These are phyloP conservation scores for Parazoanthus darwini DNA, from an alignment of 92 coral and sea anemone genomes.

Conservation along the genomic window DNA sequence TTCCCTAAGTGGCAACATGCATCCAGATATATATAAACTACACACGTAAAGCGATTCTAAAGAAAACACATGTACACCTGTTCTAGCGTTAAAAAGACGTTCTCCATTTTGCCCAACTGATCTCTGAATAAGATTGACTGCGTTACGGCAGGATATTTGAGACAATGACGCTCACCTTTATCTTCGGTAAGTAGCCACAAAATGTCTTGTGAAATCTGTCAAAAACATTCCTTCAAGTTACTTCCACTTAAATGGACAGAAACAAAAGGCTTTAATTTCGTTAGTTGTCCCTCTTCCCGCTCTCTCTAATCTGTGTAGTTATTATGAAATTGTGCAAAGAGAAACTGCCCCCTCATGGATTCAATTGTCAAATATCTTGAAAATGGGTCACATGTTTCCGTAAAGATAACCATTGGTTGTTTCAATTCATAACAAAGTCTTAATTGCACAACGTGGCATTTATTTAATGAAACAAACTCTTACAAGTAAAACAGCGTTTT, in stretches of 20 bases:
- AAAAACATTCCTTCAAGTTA: not conserved
- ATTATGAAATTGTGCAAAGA: too few relatives aligned
- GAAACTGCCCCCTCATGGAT: not conserved
- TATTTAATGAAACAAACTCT: too few relatives aligned
- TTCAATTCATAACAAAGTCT: too few relatives aligned
- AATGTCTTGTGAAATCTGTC: slow-evolving; percentile 30
- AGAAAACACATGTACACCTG: not conserved
- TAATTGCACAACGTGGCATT: too few relatives aligned
- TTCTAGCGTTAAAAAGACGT: not conserved
- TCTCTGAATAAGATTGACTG: not conserved
- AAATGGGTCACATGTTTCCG: too few relatives aligned
- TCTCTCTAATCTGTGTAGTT: not conserved
- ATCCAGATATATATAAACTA: not conserved
- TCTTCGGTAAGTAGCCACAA: slow-evolving; percentile 17
- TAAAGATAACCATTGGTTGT: too few relatives aligned
- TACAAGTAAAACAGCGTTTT: too few relatives aligned
- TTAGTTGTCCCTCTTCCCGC: not conserved
- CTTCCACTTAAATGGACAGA: not conserved
- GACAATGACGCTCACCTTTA: not conserved
- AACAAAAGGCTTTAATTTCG: not conserved
- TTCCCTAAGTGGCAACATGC: not conserved
- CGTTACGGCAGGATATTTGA: too few relatives aligned
- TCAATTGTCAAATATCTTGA: too few relatives aligned
- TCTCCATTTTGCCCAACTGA: not conserved
- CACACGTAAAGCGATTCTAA: not conserved